Conservation (phyloP, 2,113 vertebrate species). For the Triplophysa dalaica region DNA sequence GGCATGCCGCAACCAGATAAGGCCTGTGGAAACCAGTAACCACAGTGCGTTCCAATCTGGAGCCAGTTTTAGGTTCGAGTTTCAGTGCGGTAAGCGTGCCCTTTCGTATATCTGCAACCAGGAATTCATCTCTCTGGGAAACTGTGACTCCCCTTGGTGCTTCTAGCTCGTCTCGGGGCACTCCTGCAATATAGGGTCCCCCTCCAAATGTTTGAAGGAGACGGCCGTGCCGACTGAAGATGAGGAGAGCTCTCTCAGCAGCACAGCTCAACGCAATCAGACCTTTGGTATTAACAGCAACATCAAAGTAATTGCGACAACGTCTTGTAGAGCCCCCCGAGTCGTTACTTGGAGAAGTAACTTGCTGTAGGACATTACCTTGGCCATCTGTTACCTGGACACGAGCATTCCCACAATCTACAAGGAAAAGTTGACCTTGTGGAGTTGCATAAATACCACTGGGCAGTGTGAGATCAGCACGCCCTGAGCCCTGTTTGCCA, state of each 20-base stretch:
- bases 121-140: slow-evolving; percentile 71
- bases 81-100: slow-evolving; percentile 72
- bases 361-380: slow-evolving; percentile 76
- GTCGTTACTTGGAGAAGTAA: slow-evolving; percentile 57
- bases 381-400: slow-evolving; percentile 73
- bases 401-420: slow-evolving; percentile 80
- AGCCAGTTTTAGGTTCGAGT: slow-evolving; percentile 69
- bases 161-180: slow-evolving; percentile 69
- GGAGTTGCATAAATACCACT: slow-evolving; percentile 72
- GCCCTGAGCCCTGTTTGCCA: slow-evolving; percentile 77
- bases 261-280: slow-evolving; percentile 76
- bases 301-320: slow-evolving; percentile 77
- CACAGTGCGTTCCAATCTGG: slow-evolving; percentile 69
- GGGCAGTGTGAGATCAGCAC: slow-evolving; percentile 76
- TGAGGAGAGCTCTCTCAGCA: slow-evolving; percentile 70
- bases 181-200: slow-evolving; percentile 49
- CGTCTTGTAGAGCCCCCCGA: slow-evolving; percentile 56
- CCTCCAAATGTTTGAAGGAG: slow-evolving; percentile 76
- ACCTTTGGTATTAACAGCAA: slow-evolving; percentile 76
- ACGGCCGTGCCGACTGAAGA: slow-evolving; percentile 75
- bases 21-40: slow-evolving; percentile 77
- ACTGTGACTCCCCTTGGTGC: slow-evolving; percentile 77
- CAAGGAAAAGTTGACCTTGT: slow-evolving; percentile 75
- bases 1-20: slow-evolving; percentile 73
- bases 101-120: slow-evolving; percentile 77